A percentile compares a stretch with the other conserved stretches of the same genome.
phyloP scores from a whole-genome alignment of 2,113 vertebrate species.

The Tachysurus fulvidraco region DNA sequence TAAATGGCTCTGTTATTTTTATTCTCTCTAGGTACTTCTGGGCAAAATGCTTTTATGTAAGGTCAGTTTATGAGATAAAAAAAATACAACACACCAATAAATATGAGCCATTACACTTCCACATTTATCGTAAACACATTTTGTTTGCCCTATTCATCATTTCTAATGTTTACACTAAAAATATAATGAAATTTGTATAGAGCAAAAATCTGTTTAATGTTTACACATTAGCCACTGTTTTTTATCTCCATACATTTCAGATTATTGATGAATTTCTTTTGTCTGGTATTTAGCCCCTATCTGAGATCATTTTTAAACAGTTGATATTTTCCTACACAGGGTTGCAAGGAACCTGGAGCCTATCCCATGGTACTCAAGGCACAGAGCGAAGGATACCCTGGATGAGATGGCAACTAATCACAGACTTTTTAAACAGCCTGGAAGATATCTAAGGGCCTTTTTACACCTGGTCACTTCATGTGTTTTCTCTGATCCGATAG shows the following conservation, averaged over 20 bases:
- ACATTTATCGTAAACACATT: not conserved
- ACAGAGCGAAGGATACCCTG: no score
- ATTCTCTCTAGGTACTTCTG: conserved; percentile 25
- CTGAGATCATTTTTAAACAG: no score
- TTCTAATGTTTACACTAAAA: not conserved
- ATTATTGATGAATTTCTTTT: not conserved
- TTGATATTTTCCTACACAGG: no score
- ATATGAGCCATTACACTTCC: not conserved
- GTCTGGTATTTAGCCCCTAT: not conserved
- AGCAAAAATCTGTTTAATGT: not conserved
- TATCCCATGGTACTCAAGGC: no score
- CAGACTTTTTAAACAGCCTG: no score
- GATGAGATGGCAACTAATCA: no score
- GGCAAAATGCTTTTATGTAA: conserved; percentile 3
- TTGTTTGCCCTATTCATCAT: not conserved
- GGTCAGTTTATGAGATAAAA: conserved; percentile 4
- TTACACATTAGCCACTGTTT: no score
- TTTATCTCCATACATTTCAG: not conserved
- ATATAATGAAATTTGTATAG: not conserved
- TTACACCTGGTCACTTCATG: no score
- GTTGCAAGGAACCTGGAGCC: no score
- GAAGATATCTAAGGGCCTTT: no score
- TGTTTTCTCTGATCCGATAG: no score
- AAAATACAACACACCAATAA: not conserved
- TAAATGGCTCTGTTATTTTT: conserved; percentile 1